Base-by-base conservation (phyloP, 2,113 vertebrate species). In the Montifringilla adamsi region DNA sequence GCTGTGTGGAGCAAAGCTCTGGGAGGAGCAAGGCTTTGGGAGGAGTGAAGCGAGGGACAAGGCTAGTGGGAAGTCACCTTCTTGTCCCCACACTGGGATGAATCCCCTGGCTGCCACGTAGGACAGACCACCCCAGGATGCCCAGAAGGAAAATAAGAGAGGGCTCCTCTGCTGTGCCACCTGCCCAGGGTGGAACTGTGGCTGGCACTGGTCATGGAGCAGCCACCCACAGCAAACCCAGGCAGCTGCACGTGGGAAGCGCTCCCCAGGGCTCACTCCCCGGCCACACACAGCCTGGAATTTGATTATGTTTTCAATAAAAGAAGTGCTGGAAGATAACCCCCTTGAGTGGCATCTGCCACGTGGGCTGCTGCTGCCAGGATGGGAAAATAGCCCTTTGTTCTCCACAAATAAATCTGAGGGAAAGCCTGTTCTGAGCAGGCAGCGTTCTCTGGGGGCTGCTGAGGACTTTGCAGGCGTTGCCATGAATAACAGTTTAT, bases 401-500 rank as follows among this genome's bases (percentile, higher is more conserved):
- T 94, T 96, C 95, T 83, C 82, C 78, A 14, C 28, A 83, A 91
- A 93, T 83, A 91, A 94, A 95, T 91, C 89, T 9, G 55, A 91
- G 89, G 95, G 84, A 95, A 94, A 95, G 55, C 87, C 95, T 79
- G 39, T 59, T 44, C 58, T 41, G 88, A 79, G 91, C 93, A 91
- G 93, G 91, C 93, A 83, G 84, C 6, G 1, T 83, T 97, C 93
- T 70, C 93, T n/a, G 47, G 94, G 91, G 93, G 85, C 91, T 91
- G 93, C 96, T 69, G 86, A 95, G 90, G 94, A 94, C 94, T 95
- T 94, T 63, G 24, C 89, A 89, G 93, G 87, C 94, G 19, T 77
- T 81, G 67, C 84, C 84, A 73, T 85, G 93, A 95, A 96, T 95
- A 96, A 91, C 91, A 87, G 94, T 96, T 97, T 97, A 94, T 97